phyloP scores from a whole-genome alignment of 2,888 invertebrate species.

The Chorisops tibialis region DNA sequence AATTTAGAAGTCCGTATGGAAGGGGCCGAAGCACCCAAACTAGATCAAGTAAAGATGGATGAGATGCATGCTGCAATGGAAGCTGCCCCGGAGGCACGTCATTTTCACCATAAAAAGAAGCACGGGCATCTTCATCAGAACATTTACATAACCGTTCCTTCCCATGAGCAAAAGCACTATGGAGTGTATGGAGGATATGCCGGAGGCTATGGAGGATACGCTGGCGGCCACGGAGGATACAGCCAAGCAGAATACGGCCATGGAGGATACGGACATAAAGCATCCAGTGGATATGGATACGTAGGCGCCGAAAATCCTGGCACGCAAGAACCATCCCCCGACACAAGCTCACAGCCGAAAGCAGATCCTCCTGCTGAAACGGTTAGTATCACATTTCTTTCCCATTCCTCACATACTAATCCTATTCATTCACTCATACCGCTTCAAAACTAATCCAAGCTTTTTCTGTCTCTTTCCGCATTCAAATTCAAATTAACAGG shows the following conservation, averaged over 20 bases:
- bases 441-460: conserved; percentile 6
- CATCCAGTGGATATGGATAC: background rate
- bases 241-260: background rate
- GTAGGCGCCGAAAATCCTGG: background rate
- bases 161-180: too few relatives aligned
- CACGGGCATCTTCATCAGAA: background rate
- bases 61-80: conserved; percentile 8
- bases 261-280: background rate
- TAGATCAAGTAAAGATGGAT: conserved; percentile 8
- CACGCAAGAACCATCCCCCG: background rate
- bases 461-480: conserved; percentile 3
- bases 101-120: background rate
- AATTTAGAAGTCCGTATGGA: background rate
- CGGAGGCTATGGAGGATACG: conserved; percentile 11
- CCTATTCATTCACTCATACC: background rate
- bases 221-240: background rate
- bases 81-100: background rate
- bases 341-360: background rate
- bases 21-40: background rate
- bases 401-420: background rate
- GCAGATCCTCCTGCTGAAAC: background rate
- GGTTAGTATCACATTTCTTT: background rate
- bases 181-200: conserved; percentile 18
- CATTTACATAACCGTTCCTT: too few relatives aligned
- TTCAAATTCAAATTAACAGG: conserved; percentile 25